Conservation (phyloP, 2,888 invertebrate genomes). For the Catonia carolina region DNA sequence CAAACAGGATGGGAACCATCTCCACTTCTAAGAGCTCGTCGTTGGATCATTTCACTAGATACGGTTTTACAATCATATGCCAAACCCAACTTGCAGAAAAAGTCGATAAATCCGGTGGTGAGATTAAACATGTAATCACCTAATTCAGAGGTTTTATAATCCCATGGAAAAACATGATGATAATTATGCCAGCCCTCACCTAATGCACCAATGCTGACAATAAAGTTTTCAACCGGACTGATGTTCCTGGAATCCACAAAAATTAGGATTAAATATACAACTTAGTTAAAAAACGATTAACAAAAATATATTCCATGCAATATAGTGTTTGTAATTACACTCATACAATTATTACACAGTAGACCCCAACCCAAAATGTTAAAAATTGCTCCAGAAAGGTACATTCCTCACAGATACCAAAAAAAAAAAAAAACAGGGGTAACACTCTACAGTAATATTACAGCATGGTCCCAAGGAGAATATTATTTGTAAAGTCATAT, state of each 20-base stretch:
- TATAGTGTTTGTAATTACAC: too few species aligned
- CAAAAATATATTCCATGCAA: too few species aligned
- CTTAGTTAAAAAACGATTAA: too few species aligned
- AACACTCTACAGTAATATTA: too few species aligned
- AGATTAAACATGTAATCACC: constrained; percentile 48
- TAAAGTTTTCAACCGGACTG: constrained; percentile 44
- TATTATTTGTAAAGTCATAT: too few species aligned
- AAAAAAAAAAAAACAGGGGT: too few species aligned
- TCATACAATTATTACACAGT: too few species aligned
- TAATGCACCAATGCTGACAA: constrained; percentile 42
- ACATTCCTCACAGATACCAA: too few species aligned
- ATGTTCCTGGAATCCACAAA: constrained; percentile 36
- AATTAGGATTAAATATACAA: too few species aligned
- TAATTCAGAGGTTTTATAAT: constrained; percentile 48
- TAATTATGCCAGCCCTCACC: constrained; percentile 52
- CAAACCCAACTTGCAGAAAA: constrained; percentile 52
- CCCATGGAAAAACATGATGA: constrained; percentile 51
- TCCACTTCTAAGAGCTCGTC: constrained; percentile 57
- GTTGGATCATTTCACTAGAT: constrained; percentile 56
- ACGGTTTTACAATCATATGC: constrained; percentile 56
- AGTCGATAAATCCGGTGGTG: constrained; percentile 57
- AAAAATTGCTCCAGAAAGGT: too few species aligned
- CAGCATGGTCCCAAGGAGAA: too few species aligned
- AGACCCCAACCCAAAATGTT: background rate
- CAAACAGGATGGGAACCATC: constrained; percentile 44